A percentile compares a stretch with the other conserved stretches of the same genome.
phyloP scores from a whole-genome alignment of 2,113 vertebrate species.

The Ranitomeya variabilis region DNA sequence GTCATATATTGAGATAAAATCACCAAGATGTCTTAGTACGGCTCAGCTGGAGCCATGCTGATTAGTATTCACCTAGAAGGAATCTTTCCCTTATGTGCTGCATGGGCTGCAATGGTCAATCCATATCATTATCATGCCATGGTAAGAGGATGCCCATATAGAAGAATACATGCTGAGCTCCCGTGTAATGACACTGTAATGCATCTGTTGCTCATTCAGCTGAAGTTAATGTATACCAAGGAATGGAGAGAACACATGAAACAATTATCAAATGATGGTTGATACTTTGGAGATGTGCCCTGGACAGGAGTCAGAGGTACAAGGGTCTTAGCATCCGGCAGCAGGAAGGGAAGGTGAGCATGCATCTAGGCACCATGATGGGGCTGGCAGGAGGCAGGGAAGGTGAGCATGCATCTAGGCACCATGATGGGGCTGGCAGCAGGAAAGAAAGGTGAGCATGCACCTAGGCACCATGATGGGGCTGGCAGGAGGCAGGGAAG shows the following conservation, averaged over 20 bases:
- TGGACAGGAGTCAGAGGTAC: too few relatives aligned
- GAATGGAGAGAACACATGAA: background rate
- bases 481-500: too few relatives aligned
- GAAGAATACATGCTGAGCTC: background rate
- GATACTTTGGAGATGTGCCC: background rate
- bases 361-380: too few relatives aligned
- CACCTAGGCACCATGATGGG: too few relatives aligned
- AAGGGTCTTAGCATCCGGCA: background rate
- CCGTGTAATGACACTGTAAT: slow-evolving; percentile 29
- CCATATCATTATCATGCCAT: background rate
- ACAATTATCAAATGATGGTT: background rate
- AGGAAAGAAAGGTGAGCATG: too few relatives aligned
- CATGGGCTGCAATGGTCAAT: slow-evolving; percentile 14
- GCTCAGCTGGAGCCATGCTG: slow-evolving; percentile 25
- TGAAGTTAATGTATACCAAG: slow-evolving; percentile 13
- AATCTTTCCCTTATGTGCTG: background rate
- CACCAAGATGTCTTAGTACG: background rate
- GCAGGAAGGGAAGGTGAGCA: background rate
- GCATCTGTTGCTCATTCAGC: slow-evolving; percentile 65
- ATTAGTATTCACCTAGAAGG: slow-evolving; percentile 40
- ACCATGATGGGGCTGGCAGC: too few relatives aligned
- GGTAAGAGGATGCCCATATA: background rate
- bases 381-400: too few relatives aligned
- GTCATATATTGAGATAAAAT: background rate
- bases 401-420: too few relatives aligned